Percentiles rank a stretch among this genome's conserved stretches.
phyloP scores from a whole-genome alignment of 2,888 invertebrate species.

The Cephus runcator region DNA sequence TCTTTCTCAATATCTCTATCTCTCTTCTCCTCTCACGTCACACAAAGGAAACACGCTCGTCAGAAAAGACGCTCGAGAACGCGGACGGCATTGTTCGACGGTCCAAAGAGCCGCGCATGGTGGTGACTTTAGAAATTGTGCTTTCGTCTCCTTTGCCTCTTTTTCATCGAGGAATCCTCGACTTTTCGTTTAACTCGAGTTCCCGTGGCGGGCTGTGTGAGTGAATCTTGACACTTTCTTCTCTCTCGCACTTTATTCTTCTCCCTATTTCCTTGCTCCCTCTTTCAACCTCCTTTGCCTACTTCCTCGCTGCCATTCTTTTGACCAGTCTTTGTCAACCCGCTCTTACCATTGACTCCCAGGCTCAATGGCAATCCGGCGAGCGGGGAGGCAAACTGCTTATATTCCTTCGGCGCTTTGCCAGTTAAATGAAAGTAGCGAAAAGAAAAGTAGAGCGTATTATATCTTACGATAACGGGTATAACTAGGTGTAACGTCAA shows the following conservation, averaged over 20 bases:
- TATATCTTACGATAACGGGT: background rate
- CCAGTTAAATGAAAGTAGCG: background rate
- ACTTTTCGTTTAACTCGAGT: too few species aligned
- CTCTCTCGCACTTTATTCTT: background rate
- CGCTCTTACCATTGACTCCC: background rate
- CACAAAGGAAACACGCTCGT: too few species aligned
- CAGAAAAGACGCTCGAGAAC: too few species aligned
- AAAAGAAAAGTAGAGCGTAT: background rate
- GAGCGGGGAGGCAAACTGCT: background rate
- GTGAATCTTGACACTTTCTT: too few species aligned
- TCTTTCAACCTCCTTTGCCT: background rate
- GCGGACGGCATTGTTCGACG: too few species aligned
- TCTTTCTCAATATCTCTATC: conserved; percentile 7
- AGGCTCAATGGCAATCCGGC: background rate
- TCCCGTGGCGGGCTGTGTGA: too few species aligned
- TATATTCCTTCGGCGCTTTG: background rate
- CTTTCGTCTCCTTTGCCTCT: too few species aligned
- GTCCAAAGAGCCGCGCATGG: too few species aligned
- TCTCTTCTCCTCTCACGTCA: background rate
- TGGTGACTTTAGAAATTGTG: too few species aligned
- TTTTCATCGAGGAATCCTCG: too few species aligned
- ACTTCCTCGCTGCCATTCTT: background rate
- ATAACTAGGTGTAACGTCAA: background rate
- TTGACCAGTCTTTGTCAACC: background rate
- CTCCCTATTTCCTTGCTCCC: background rate